phyloP scores from a whole-genome alignment of 2,888 invertebrate genomes.

The Callyntrura sp. region DNA sequence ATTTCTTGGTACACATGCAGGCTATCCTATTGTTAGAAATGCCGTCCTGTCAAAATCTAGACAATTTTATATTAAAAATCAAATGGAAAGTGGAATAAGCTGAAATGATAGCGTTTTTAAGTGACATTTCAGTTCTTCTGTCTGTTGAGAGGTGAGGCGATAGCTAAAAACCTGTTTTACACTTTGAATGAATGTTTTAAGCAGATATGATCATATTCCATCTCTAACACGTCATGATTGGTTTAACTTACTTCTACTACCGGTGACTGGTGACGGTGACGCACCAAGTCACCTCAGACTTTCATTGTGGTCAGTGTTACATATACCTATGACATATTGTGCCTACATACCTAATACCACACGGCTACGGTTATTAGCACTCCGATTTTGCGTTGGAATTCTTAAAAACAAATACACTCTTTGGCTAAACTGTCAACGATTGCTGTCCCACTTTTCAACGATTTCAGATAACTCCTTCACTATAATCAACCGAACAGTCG shows the following conservation, averaged over 20 bases:
- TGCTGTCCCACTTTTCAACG: too few relatives aligned
- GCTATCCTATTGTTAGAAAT: background rate
- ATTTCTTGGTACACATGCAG: too few relatives aligned
- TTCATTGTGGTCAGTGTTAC: too few relatives aligned
- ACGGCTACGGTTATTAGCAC: too few relatives aligned
- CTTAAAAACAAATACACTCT: too few relatives aligned
- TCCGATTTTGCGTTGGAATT: too few relatives aligned
- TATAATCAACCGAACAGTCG: too few relatives aligned
- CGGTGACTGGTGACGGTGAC: background rate
- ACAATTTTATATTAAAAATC: background rate
- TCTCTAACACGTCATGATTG: background rate
- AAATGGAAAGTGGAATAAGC: conserved; percentile 8
- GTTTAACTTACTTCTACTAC: background rate
- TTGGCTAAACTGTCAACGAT: too few relatives aligned
- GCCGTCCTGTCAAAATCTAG: background rate
- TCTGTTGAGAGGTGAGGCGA: background rate
- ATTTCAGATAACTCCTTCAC: too few relatives aligned
- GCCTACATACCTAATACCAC: too few relatives aligned
- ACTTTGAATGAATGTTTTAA: background rate
- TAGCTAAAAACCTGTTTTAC: conserved; percentile 18
- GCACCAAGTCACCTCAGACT: too few relatives aligned
- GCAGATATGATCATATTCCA: background rate
- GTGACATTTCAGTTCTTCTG: conserved; percentile 11
- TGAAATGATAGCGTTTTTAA: background rate
- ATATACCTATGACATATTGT: too few relatives aligned